These are phyloP conservation scores for Buphagus erythrorhynchus DNA, from an alignment of 2,797 vertebrate genomes.

Conservation along the genomic window DNA sequence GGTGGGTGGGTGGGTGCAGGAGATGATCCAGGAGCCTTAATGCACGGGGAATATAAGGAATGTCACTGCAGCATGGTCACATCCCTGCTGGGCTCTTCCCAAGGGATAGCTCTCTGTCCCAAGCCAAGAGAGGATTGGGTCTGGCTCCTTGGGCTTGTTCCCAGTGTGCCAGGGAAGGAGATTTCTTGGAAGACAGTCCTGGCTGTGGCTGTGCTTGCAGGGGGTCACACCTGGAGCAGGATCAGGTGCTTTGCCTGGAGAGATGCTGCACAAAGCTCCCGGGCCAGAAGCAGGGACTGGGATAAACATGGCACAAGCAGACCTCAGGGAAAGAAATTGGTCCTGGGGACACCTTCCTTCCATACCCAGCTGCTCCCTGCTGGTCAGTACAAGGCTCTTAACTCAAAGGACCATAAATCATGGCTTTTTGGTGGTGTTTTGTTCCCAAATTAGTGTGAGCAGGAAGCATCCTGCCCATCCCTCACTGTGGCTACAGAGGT, in stretches of 20 bases:
- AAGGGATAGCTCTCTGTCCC: neutral
- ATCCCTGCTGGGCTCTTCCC: neutral
- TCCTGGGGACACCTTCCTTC: neutral
- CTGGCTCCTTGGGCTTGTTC: neutral
- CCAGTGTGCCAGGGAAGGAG: neutral
- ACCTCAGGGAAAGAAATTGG: rapidly evolving
- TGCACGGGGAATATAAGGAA: neutral
- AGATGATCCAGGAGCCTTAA: neutral
- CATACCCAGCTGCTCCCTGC: neutral
- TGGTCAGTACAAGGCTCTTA: neutral
- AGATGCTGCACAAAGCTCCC: neutral
- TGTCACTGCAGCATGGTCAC: rapidly evolving
- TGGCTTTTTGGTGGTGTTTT: neutral
- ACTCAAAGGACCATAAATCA: neutral
- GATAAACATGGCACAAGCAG: neutral
- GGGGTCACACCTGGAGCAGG: neutral
- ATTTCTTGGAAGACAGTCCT: neutral
- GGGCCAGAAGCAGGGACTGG: neutral
- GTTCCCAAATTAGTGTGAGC: rapidly evolving
- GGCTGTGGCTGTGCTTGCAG: neutral
- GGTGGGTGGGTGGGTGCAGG: neutral
- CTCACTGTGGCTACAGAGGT: neutral
- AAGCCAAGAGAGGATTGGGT: neutral
- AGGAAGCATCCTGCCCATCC: neutral
- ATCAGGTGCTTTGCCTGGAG: neutral